These are phyloP conservation scores for Nomada ferruginata DNA, from an alignment of 2,888 invertebrate genomes.

Conservation along the genomic window DNA sequence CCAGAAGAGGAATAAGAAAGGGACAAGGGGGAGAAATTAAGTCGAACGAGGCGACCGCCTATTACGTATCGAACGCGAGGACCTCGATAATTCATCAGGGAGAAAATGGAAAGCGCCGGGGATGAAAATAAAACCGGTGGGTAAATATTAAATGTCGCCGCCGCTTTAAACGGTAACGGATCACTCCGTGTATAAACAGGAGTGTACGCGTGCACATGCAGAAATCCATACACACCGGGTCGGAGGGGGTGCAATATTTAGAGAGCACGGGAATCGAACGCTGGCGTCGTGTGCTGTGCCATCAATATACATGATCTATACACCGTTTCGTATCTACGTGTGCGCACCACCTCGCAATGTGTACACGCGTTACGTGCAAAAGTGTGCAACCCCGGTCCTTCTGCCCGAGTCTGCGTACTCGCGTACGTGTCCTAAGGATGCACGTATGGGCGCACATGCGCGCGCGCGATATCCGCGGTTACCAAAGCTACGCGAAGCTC, in stretches of 20 bases:
- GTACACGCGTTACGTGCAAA: slow-evolving; percentile 41
- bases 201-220: slow-evolving; percentile 59
- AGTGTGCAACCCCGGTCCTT: slow-evolving; percentile 35
- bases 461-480: slow-evolving; percentile 75
- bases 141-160: slow-evolving; percentile 36
- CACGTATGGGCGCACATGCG: slow-evolving; percentile 62
- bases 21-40: background rate
- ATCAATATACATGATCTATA: slow-evolving; percentile 81
- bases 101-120: background rate
- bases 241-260: slow-evolving; percentile 76
- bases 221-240: slow-evolving; percentile 65
- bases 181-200: slow-evolving; percentile 49
- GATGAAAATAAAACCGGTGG: slow-evolving; percentile 7
- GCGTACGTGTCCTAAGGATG: slow-evolving; percentile 43
- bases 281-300: slow-evolving; percentile 73
- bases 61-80: background rate
- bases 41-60: background rate
- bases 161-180: slow-evolving; percentile 44
- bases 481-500: slow-evolving; percentile 77
- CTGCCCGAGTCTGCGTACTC: slow-evolving; percentile 47
- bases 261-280: slow-evolving; percentile 79
- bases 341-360: slow-evolving; percentile 15
- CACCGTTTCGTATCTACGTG: slow-evolving; percentile 71
- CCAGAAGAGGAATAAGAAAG: too few relatives aligned
- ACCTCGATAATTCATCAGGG: background rate